A percentile compares a stretch with the other conserved stretches of the same genome.
Conservation (phyloP, 2,888 invertebrate genomes). For the Clitarchus hookeri region DNA sequence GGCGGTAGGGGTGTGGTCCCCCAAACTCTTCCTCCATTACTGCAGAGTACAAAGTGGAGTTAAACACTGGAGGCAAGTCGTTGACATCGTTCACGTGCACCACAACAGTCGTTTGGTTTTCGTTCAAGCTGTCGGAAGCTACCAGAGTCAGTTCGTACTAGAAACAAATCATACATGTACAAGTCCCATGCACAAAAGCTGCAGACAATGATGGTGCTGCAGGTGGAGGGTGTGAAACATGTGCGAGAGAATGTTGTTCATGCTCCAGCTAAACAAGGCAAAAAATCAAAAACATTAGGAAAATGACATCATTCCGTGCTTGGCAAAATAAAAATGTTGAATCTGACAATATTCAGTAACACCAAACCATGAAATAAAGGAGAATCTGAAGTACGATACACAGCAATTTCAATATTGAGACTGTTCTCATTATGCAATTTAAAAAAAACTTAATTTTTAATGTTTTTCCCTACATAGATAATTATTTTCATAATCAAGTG, state of each 20-base stretch:
- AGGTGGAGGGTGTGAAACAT: not conserved
- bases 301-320: constrained; percentile 1
- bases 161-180: constrained; percentile 46
- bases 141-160: constrained; percentile 88
- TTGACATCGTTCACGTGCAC: constrained; percentile 85
- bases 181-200: not conserved
- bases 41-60: constrained; percentile 70
- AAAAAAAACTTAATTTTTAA: too few species aligned
- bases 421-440: too few species aligned
- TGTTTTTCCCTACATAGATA: too few species aligned
- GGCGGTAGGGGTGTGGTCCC: constrained; percentile 69
- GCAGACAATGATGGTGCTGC: not conserved
- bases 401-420: too few species aligned
- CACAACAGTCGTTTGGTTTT: constrained; percentile 82
- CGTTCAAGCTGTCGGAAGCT: constrained; percentile 88
- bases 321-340: not conserved
- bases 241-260: not conserved
- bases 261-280: constrained; percentile 1
- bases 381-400: too few species aligned
- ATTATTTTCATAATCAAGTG: too few species aligned
- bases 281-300: not conserved
- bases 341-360: not conserved
- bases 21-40: constrained; percentile 75
- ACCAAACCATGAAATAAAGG: not conserved
- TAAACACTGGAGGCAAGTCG: constrained; percentile 85